Evolutionary conservation across 2,888 invertebrate species (phyloP), one percentile per base, ranked within the genome.

Genomic region (Drosophila parthenogenetica): DNA sequence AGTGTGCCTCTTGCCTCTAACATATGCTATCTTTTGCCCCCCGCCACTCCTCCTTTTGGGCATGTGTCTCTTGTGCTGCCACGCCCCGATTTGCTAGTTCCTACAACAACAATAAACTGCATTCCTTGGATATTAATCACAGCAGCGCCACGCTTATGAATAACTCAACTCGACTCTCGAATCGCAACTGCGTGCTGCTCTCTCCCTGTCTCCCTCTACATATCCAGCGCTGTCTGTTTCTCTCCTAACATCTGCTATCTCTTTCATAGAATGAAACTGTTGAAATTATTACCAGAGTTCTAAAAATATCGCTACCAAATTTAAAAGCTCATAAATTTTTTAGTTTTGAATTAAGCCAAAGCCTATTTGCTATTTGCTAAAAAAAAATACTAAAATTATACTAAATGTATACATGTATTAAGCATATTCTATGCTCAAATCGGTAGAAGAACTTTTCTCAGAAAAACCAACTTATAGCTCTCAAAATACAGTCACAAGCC

Each of bases 41-140:
- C 19, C 46, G 46, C 5, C 25, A 35, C 1, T 11, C 17, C 37
- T 1, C 7, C 43, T 11, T 22, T 16, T 57, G n/a, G n/a, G 35
- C 54, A 32, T 57, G 62, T 73, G 80, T 81, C 80, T 66, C 66
- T 64, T 53, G 4, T 35, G 43, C 51, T 68, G 73, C 69, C 79
- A 77, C 80, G 69, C 86, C 74, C 35, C 69, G 35, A 7, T 45
- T 63, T 50, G 25, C 68, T 48, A 22, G 55, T 11, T 7, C 42
- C 13, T 39, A 29, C 49, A 69, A 63, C 87, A 82, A 86, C 87
- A 82, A 86, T 86, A 86, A 83, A 83, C 87, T 84, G 87, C 85
- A 85, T 85, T 88, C 85, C 76, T 73, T 42, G 88, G 73, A 88
- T 85, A 85, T 85, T 85, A 88, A 85, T 85, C 85, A 85, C 85